Evolutionary conservation across 2,113 vertebrate genomes (phyloP), one percentile per base, ranked within the genome.

Genomic region (Gallinago media): DNA sequence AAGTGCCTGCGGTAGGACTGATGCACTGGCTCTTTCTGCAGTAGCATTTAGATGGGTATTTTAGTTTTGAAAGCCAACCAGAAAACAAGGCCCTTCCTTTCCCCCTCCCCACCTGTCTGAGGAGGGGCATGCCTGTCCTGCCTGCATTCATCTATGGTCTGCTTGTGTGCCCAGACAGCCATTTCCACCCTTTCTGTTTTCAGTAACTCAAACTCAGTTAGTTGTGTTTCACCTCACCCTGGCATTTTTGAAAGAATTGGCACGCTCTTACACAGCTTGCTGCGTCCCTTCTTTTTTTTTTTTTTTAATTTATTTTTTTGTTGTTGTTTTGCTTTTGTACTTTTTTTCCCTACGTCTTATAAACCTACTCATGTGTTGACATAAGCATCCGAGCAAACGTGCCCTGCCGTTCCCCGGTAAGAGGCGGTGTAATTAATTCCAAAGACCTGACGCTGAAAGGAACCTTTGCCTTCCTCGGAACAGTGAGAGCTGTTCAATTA

Each of bases 401-500:
- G 54, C 19, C 61, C 63, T 49, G 52, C 85, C 12, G 2, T 95
- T 97, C 89, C 80, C 52, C 6, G 23, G 86, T 46, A 36, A 94
- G 63, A 90, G 56, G 56, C 49, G 72, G 29, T 54, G 78, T 81
- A 82, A 77, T 96, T 96, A 95, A 71, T 96, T 78, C 77, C 89
- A 89, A 74, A 96, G 90, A 92, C 89, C 32, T 59, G 73, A 29
- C 36, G 7, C 75, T 73, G 75, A 85, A 97, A 92, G 78, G 89
- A 97, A 92, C 25, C 54, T 94, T 82, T 96, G 63, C 77, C 94
- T 95, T 94, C 68, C 78, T 92, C 44, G 40, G 84, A 93, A 88
- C 86, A 67, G 74, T 63, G 90, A 97, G 94, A 96, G 61, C 44
- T 66, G 58, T 88, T 96, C 91, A 96, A 94, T 98, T 97, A 97